Percentiles rank a stretch among this genome's conserved stretches.
Evolutionary conservation across 2,797 vertebrate species (phyloP).

Genomic region (Squalus acanthias): DNA sequence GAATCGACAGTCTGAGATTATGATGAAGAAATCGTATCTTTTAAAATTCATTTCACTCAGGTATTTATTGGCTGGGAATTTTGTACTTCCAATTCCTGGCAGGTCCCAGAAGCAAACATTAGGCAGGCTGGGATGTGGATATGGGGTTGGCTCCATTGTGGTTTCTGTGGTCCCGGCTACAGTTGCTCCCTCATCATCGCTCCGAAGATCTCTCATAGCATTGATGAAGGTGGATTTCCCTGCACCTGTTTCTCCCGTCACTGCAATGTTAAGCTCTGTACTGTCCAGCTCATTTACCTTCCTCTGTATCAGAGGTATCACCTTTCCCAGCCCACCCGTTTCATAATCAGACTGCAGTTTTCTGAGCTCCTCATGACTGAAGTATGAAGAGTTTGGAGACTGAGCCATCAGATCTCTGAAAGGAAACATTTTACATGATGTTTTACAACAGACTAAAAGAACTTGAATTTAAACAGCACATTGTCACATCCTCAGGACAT

Average conservation of each 20-base stretch:
- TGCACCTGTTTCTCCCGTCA: neutral
- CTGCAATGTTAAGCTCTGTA: neutral
- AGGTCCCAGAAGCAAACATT: neutral
- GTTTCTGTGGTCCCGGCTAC: neutral
- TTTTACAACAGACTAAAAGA: neutral
- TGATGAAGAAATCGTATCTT: constrained; percentile 38
- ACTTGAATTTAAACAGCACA: neutral
- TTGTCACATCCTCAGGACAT: too few relatives aligned
- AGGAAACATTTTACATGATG: neutral
- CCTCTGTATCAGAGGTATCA: neutral
- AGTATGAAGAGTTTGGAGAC: neutral
- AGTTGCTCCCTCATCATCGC: neutral
- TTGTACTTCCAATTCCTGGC: neutral
- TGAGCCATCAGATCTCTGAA: neutral
- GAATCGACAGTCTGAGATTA: neutral
- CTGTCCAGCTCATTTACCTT: neutral
- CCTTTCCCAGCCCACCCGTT: neutral
- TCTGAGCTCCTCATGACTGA: neutral
- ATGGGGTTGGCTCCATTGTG: neutral
- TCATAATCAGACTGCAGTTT: neutral
- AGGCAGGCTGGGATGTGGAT: neutral
- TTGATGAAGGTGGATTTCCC: constrained; percentile 33
- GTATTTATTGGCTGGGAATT: neutral
- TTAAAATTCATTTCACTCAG: neutral
- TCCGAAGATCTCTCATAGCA: neutral